A percentile compares a stretch with the other conserved stretches of the same genome.
Evolutionary conservation across 2,113 vertebrate species (phyloP).

Genomic region (Platycercus adscitus): DNA sequence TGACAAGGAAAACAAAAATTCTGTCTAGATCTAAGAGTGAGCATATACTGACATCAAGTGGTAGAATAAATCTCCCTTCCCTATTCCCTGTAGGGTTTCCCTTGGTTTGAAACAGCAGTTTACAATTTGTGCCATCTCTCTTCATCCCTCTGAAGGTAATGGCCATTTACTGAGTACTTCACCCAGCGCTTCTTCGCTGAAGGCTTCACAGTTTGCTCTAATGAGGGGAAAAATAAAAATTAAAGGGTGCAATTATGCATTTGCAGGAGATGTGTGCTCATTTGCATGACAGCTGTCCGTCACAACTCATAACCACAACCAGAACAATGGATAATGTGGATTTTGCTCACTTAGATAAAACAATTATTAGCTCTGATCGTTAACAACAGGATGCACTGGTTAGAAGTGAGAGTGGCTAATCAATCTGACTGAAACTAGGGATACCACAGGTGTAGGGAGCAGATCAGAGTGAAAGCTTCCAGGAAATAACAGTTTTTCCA

Average conservation of each 20-base stretch:
- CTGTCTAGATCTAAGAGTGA: background rate
- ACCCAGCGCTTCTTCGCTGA: background rate
- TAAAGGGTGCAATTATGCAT: background rate
- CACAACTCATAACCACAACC: background rate
- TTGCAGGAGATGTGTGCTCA: background rate
- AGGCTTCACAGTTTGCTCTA: background rate
- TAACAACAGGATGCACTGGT: background rate
- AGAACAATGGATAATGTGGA: background rate
- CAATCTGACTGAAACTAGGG: background rate
- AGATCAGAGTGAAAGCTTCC: background rate
- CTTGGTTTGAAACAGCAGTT: background rate
- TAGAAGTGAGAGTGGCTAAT: background rate
- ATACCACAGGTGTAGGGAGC: background rate
- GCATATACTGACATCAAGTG: constrained; percentile 11
- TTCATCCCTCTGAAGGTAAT: background rate
- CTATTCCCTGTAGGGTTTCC: background rate
- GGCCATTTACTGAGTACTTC: background rate
- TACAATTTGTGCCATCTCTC: background rate
- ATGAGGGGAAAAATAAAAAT: background rate
- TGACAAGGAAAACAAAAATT: background rate
- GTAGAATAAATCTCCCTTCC: background rate
- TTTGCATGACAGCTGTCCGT: background rate
- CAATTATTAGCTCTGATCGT: background rate
- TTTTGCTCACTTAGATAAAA: background rate
- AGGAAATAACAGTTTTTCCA: background rate